A percentile compares a stretch with the other conserved stretches of the same genome.
phyloP scores from a whole-genome alignment of 1,140 invertebrate genomes.

The Hylaeus anthracinus region DNA sequence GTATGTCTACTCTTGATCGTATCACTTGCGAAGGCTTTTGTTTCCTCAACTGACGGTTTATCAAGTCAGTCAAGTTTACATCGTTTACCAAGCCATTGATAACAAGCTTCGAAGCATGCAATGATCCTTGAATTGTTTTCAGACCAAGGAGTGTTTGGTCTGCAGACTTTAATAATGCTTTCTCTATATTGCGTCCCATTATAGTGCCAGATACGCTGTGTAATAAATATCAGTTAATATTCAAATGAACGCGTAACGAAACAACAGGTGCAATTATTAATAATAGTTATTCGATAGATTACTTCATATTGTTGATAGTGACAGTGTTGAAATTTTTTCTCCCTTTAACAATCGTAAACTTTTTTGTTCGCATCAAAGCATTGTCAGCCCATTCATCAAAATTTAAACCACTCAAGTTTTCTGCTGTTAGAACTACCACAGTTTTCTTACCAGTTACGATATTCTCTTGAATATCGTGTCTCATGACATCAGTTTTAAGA shows the following conservation, averaged over 20 bases:
- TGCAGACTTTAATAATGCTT: slow-evolving; percentile 54
- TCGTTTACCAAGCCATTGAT: slow-evolving; percentile 64
- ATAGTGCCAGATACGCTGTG: slow-evolving; percentile 60
- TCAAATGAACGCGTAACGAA: neutral
- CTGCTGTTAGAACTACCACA: slow-evolving; percentile 49
- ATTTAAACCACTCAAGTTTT: slow-evolving; percentile 58
- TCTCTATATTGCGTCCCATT: slow-evolving; percentile 46
- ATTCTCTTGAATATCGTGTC: slow-evolving; percentile 56
- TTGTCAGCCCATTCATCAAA: slow-evolving; percentile 57
- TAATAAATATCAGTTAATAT: neutral
- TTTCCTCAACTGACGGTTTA: slow-evolving; percentile 59
- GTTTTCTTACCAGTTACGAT: slow-evolving; percentile 64
- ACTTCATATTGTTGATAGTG: slow-evolving; percentile 57
- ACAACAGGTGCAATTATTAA: slow-evolving; percentile 6
- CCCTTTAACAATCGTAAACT: slow-evolving; percentile 54
- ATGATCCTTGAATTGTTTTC: slow-evolving; percentile 56
- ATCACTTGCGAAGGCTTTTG: slow-evolving; percentile 52
- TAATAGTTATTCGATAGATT: slow-evolving; percentile 12
- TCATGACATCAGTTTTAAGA: slow-evolving; percentile 66
- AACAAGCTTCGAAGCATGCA: slow-evolving; percentile 51
- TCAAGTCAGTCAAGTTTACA: slow-evolving; percentile 57
- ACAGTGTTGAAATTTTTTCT: slow-evolving; percentile 64
- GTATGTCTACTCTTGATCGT: slow-evolving; percentile 54
- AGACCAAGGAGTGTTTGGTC: slow-evolving; percentile 59
- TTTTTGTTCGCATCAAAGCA: slow-evolving; percentile 40